phyloP scores from a whole-genome alignment of 2,113 vertebrate genomes.

The Pomatorhinus ruficollis region DNA sequence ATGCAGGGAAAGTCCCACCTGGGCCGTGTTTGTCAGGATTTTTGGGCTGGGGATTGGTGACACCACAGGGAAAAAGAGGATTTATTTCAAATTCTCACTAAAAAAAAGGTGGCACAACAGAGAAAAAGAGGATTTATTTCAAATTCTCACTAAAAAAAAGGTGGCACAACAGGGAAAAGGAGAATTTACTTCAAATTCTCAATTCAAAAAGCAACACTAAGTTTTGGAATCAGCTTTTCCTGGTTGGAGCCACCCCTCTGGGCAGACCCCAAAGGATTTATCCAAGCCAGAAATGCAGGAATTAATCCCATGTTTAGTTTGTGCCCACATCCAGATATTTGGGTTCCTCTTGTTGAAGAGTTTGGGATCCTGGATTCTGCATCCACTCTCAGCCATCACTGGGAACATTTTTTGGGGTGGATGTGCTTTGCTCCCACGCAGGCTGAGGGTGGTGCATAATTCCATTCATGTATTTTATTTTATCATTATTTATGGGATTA shows the following conservation, averaged over 20 bases:
- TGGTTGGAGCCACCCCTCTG: background rate
- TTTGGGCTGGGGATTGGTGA: no score
- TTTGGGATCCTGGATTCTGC: background rate
- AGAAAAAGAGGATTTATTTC: no score
- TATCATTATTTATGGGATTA: no score
- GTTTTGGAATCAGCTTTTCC: background rate
- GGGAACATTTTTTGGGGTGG: background rate
- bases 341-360: background rate
- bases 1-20: no score
- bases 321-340: background rate
- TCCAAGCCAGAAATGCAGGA: background rate
- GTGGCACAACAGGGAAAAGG: background rate
- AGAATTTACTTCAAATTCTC: background rate
- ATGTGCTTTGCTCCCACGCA: background rate
- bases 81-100: no score
- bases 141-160: no score
- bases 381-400: background rate
- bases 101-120: no score
- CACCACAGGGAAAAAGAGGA: no score
- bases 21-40: no score
- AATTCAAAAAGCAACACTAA: accelerated
- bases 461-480: background rate
- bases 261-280: background rate
- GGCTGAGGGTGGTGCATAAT: background rate
- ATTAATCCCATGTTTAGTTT: background rate